Conservation (phyloP, 23 tunicate species). For the Styela clava region DNA sequence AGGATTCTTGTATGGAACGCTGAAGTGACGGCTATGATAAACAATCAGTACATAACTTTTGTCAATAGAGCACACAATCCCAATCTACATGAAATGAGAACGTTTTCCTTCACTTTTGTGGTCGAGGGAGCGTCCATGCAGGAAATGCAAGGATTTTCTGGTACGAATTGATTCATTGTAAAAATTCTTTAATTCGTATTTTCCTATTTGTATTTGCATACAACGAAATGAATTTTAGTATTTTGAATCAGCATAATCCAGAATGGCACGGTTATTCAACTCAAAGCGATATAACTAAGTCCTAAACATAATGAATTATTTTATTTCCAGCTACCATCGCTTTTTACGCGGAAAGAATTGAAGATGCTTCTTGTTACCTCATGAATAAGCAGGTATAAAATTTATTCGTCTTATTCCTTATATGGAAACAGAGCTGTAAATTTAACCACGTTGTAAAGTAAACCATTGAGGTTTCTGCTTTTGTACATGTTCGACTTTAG, state of each 20-base stretch:
- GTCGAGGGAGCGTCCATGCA: slow-evolving; percentile 42
- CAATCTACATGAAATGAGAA: slow-evolving; percentile 28
- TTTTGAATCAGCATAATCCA: too few relatives aligned
- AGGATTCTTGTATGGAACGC: slow-evolving; percentile 74
- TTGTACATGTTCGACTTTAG: too few relatives aligned
- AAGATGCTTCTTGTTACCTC: slow-evolving; percentile 50
- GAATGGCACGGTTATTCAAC: too few relatives aligned
- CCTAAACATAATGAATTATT: neutral
- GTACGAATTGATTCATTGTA: slow-evolving; percentile 32
- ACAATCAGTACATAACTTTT: slow-evolving; percentile 43
- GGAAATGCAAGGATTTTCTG: slow-evolving; percentile 72
- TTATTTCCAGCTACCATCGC: slow-evolving; percentile 55
- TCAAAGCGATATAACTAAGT: too few relatives aligned
- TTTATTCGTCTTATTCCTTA: too few relatives aligned
- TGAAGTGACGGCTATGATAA: slow-evolving; percentile 13
- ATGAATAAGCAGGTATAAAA: neutral
- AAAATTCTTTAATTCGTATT: neutral
- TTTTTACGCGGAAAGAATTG: slow-evolving; percentile 55
- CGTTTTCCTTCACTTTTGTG: slow-evolving; percentile 55
- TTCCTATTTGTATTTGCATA: neutral
- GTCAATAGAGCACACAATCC: slow-evolving; percentile 44
- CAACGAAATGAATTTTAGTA: neutral
- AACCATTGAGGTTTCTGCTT: too few relatives aligned
- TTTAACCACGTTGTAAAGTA: too few relatives aligned
- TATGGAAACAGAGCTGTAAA: too few relatives aligned